Percentiles rank a stretch among this genome's conserved stretches.
Evolutionary conservation across 1,140 invertebrate genomes (phyloP).

Genomic region (Diorhabda carinulata): DNA sequence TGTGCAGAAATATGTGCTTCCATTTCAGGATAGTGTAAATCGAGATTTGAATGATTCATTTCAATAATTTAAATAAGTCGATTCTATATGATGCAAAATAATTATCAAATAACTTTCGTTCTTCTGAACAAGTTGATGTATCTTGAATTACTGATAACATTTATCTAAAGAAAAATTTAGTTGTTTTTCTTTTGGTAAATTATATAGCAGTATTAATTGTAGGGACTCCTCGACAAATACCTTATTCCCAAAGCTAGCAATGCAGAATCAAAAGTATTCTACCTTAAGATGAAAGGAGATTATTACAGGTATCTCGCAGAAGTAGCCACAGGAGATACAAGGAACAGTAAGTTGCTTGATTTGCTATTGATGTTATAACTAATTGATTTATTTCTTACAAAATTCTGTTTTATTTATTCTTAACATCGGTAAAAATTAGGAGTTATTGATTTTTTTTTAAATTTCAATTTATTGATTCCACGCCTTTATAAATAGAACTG

Average conservation of each 20-base stretch:
- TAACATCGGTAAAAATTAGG: no score
- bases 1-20: no score
- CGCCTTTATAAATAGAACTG: no score
- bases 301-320: slow-evolving; percentile 96
- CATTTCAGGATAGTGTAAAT: no score
- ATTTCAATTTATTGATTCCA: no score
- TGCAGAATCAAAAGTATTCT: slow-evolving; percentile 96
- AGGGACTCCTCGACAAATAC: slow-evolving; percentile 85
- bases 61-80: no score
- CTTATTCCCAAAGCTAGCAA: slow-evolving; percentile 86
- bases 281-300: slow-evolving; percentile 97
- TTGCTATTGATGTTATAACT: neutral
- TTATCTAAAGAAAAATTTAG: neutral
- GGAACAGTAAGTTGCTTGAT: slow-evolving; percentile 58
- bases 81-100: neutral
- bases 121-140: slow-evolving; percentile 39
- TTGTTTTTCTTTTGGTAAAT: slow-evolving; percentile 17
- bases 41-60: no score
- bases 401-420: no score
- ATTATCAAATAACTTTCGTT: slow-evolving; percentile 42
- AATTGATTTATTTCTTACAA: no score
- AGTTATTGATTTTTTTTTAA: no score
- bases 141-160: slow-evolving; percentile 21
- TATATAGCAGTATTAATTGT: slow-evolving; percentile 6
- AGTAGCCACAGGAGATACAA: slow-evolving; percentile 91